A percentile compares a stretch with the other conserved stretches of the same genome.
Conservation (phyloP, 2,888 invertebrate genomes). For the Cryptus armator region DNA sequence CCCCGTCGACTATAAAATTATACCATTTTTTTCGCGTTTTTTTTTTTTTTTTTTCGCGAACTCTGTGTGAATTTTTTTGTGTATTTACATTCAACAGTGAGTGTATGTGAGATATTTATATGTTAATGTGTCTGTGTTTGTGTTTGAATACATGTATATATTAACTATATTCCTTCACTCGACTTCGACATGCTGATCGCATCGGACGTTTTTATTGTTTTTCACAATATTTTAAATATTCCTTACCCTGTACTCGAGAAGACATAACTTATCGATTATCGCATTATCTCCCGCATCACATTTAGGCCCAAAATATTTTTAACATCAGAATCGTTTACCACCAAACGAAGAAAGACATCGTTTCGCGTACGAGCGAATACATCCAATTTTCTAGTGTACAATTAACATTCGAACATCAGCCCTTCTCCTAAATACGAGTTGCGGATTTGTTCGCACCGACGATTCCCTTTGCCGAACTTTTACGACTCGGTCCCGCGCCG, state of each 20-base stretch:
- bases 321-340: neutral
- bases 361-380: neutral
- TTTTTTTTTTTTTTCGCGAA: neutral
- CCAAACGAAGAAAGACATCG: neutral
- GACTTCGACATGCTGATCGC: neutral
- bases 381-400: conserved; percentile 15
- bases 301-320: neutral
- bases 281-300: neutral
- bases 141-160: conserved; percentile 13
- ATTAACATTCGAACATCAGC: neutral
- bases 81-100: conserved; percentile 44
- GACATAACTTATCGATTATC: neutral
- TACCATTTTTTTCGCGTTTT: neutral
- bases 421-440: conserved; percentile 42
- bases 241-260: conserved; percentile 25
- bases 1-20: conserved; percentile 28
- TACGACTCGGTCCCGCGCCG: conserved; percentile 54
- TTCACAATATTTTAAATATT: neutral
- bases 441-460: conserved; percentile 39
- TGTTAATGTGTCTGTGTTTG: conserved; percentile 26
- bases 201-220: neutral
- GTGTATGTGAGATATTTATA: neutral
- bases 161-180: conserved; percentile 3
- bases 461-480: conserved; percentile 34
- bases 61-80: neutral